Conservation (phyloP, 2,888 invertebrate species). For the Melanargia galathea region DNA sequence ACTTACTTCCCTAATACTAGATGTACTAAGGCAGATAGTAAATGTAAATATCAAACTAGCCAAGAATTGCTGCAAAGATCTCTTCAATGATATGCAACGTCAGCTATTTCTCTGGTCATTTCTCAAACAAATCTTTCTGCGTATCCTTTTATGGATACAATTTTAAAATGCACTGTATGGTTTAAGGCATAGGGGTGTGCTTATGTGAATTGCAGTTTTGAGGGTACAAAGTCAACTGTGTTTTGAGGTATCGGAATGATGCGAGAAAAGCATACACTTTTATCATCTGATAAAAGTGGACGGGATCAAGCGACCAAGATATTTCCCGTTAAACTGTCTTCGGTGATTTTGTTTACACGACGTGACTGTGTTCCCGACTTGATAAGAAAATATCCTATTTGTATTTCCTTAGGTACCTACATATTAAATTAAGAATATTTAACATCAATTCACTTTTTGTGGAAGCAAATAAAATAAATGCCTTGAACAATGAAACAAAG, state of each 20-base stretch:
- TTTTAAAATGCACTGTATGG: conserved; percentile 16
- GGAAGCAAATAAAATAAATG: not conserved
- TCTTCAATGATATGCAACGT: conserved; percentile 33
- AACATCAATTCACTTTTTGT: not conserved
- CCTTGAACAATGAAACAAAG: no score
- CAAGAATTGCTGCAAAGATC: conserved; percentile 28
- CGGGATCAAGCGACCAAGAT: conserved; percentile 29
- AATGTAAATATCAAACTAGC: conserved; percentile 33
- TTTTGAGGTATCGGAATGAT: conserved; percentile 27
- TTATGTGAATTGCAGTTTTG: not conserved
- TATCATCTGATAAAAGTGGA: conserved; percentile 34
- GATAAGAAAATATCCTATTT: conserved; percentile 18
- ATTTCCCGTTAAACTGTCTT: conserved; percentile 27
- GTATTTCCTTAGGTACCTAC: conserved; percentile 11
- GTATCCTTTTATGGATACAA: not conserved
- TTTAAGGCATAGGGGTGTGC: not conserved
- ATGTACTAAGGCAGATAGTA: conserved; percentile 25
- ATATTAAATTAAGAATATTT: no score
- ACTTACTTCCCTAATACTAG: conserved; percentile 16
- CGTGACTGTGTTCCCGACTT: conserved; percentile 24
- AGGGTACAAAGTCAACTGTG: conserved; percentile 6
- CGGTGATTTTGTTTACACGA: conserved; percentile 28
- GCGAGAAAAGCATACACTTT: conserved; percentile 34
- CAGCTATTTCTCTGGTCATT: conserved; percentile 29
- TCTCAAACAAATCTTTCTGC: conserved; percentile 19